phyloP scores from a whole-genome alignment of 1,140 invertebrate species.

The Scylla paramamosain region DNA sequence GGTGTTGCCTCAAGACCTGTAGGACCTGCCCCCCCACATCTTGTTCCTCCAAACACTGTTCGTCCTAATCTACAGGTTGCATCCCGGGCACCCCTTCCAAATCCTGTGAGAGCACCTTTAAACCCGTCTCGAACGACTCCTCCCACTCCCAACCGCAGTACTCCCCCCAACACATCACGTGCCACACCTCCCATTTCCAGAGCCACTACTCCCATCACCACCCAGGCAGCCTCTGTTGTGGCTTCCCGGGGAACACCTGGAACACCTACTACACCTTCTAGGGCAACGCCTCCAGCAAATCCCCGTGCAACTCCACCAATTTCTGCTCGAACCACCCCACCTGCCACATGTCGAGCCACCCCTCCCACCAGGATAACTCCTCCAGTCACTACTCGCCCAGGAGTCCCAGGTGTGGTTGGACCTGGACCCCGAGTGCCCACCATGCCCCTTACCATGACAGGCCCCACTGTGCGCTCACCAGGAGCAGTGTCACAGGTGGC shows the following conservation, averaged over 20 bases:
- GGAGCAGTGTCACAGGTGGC: slow-evolving; percentile 62
- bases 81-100: slow-evolving; percentile 31
- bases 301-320: slow-evolving; percentile 49
- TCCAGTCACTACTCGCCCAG: not conserved
- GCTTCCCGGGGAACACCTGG: slow-evolving; percentile 40
- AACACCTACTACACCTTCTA: slow-evolving; percentile 35
- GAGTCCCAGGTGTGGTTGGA: not conserved
- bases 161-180: slow-evolving; percentile 52
- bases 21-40: not conserved
- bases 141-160: slow-evolving; percentile 40
- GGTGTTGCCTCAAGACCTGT: not conserved
- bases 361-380: slow-evolving; percentile 69
- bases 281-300: slow-evolving; percentile 44
- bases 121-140: slow-evolving; percentile 17
- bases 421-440: slow-evolving; percentile 72
- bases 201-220: slow-evolving; percentile 46
- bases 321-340: slow-evolving; percentile 28
- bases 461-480: slow-evolving; percentile 80
- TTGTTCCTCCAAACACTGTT: not conserved
- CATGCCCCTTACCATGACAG: slow-evolving; percentile 82
- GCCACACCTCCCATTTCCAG: slow-evolving; percentile 57
- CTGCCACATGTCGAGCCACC: slow-evolving; percentile 46
- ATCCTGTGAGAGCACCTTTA: not conserved
- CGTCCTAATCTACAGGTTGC: slow-evolving; percentile 16
- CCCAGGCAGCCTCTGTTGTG: slow-evolving; percentile 35